A percentile compares a stretch with the other conserved stretches of the same genome.
phyloP scores from a whole-genome alignment of 2,113 vertebrate species.

The Lepus timidus region DNA sequence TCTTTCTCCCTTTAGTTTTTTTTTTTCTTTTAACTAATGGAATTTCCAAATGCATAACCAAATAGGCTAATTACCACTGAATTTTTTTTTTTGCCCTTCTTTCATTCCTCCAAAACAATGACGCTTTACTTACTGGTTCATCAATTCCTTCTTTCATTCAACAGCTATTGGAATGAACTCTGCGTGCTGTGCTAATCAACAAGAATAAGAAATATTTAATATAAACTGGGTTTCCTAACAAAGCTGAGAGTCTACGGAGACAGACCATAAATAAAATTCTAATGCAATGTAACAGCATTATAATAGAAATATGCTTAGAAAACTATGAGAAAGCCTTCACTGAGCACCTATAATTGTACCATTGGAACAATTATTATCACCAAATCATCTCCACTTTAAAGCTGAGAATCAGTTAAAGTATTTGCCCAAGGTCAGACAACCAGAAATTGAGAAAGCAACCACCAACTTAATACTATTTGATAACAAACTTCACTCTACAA shows the following conservation, averaged over 20 bases:
- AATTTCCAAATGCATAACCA: neutral
- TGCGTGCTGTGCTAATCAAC: neutral
- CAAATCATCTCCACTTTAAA: slow-evolving; percentile 21
- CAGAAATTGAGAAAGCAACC: neutral
- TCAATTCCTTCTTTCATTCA: slow-evolving; percentile 36
- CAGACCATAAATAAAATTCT: slow-evolving; percentile 6
- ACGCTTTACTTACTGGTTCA: neutral
- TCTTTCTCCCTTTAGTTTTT: neutral
- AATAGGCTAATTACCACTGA: neutral
- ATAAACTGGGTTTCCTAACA: neutral
- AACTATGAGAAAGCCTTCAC: neutral
- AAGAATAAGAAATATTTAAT: slow-evolving; percentile 22
- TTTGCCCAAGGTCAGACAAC: slow-evolving; percentile 32
- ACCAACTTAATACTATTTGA: neutral
- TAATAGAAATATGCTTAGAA: neutral
- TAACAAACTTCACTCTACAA: neutral
- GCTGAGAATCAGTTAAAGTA: slow-evolving; percentile 13
- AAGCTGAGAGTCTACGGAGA: slow-evolving; percentile 8
- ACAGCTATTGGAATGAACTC: slow-evolving; percentile 4
- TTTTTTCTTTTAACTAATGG: neutral
- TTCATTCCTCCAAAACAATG: neutral
- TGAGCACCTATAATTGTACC: neutral
- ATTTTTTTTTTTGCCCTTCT: neutral
- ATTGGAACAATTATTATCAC: neutral
- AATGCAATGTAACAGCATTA: neutral